Percentiles rank a stretch among this genome's conserved stretches.
phyloP scores from a whole-genome alignment of 2,888 invertebrate species.

The Julus scanicus region DNA sequence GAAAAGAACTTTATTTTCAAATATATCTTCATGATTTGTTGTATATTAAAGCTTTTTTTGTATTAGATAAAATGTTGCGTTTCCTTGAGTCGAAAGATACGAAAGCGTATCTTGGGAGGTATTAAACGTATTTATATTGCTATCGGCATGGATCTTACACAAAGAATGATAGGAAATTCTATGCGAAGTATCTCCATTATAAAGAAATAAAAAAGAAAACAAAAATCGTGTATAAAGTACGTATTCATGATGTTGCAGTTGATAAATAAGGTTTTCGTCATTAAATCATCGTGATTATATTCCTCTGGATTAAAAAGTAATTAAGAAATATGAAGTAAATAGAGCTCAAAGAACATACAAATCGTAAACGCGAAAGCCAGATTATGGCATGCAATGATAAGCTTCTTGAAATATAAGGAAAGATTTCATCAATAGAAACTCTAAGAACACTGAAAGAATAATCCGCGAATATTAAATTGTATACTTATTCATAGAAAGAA shows the following conservation, averaged over 20 bases:
- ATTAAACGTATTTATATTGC: neutral
- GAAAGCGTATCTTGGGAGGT: constrained; percentile 1
- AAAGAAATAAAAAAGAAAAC: neutral
- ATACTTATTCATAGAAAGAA: too few relatives aligned
- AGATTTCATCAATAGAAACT: neutral
- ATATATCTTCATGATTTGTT: neutral
- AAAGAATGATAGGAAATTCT: constrained; percentile 21
- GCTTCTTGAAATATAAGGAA: neutral
- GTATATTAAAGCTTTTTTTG: neutral
- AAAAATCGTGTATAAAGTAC: neutral
- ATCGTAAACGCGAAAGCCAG: neutral
- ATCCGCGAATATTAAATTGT: neutral
- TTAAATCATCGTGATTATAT: neutral
- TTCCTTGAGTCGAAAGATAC: neutral
- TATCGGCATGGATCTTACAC: neutral
- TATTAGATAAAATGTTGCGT: neutral
- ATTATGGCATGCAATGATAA: neutral
- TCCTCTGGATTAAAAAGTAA: neutral
- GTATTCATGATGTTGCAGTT: neutral
- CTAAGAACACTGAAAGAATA: neutral
- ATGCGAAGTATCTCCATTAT: neutral
- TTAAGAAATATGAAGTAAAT: constrained; percentile 2
- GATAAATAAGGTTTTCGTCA: neutral
- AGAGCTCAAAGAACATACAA: neutral
- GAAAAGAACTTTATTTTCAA: neutral